Percentiles rank a stretch among this genome's conserved stretches.
Evolutionary conservation across 2,888 invertebrate species (phyloP).

Genomic region (Agrotis exclamationis): DNA sequence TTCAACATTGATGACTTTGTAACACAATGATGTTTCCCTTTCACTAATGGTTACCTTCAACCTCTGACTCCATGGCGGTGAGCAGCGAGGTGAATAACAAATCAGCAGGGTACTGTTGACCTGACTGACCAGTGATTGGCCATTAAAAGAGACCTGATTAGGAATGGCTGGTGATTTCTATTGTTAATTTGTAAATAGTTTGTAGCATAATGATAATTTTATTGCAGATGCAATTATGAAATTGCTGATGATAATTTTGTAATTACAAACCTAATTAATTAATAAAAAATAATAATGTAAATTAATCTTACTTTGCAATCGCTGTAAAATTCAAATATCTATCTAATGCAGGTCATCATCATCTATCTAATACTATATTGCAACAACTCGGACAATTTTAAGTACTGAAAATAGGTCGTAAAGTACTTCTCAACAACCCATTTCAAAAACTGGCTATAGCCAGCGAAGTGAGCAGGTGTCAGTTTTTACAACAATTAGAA

Average conservation of each 20-base stretch:
- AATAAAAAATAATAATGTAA: neutral
- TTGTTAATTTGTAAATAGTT: slow-evolving; percentile 38
- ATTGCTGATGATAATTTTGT: neutral
- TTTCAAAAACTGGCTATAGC: too few relatives aligned
- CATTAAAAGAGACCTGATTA: slow-evolving; percentile 40
- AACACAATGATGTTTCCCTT: slow-evolving; percentile 71
- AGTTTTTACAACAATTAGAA: too few relatives aligned
- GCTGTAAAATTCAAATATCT: neutral
- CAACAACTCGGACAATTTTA: too few relatives aligned
- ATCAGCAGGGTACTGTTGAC: slow-evolving; percentile 63
- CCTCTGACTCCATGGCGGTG: slow-evolving; percentile 68
- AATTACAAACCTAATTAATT: neutral
- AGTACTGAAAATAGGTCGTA: too few relatives aligned
- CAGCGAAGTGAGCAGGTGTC: too few relatives aligned
- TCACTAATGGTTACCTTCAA: slow-evolving; percentile 74
- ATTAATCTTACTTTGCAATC: neutral
- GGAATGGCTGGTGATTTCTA: slow-evolving; percentile 24
- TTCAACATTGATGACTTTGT: slow-evolving; percentile 48
- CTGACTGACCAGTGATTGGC: slow-evolving; percentile 46
- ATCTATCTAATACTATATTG: too few relatives aligned
- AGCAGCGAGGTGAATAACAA: slow-evolving; percentile 63
- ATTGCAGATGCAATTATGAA: slow-evolving; percentile 14
- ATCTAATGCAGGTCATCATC: too few relatives aligned
- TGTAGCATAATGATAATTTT: slow-evolving; percentile 5
- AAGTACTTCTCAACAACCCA: too few relatives aligned